These are phyloP conservation scores for Ophthalmolycus amberensis DNA, from an alignment of 2,113 vertebrate genomes.

Conservation along the genomic window DNA sequence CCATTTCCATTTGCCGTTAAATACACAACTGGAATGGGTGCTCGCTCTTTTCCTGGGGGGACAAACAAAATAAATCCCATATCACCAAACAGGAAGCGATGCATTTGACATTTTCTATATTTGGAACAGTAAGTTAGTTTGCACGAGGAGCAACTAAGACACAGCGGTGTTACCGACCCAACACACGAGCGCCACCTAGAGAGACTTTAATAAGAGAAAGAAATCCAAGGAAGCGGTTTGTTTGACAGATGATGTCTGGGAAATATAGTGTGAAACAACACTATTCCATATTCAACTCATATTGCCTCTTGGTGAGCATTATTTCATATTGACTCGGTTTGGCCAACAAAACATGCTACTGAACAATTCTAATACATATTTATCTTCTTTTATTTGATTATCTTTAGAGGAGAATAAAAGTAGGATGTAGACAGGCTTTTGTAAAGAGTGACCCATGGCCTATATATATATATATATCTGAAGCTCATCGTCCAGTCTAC, in stretches of 20 bases:
- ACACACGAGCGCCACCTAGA: conserved; percentile 11
- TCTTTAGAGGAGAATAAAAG: background rate
- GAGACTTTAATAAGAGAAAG: background rate
- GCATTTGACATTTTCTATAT: conserved; percentile 22
- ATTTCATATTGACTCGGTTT: background rate
- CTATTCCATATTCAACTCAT: too few relatives aligned
- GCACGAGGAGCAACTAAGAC: background rate
- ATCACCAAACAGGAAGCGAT: conserved; percentile 35
- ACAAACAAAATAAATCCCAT: background rate
- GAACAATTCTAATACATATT: background rate
- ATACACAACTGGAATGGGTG: background rate
- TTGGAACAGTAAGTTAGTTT: conserved; percentile 18
- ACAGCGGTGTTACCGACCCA: background rate
- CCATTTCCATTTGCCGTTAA: background rate
- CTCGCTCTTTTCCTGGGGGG: background rate
- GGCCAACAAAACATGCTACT: background rate
- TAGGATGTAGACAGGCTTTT: background rate
- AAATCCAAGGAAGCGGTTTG: conserved; percentile 4
- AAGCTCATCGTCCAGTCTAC: conserved; percentile 64
- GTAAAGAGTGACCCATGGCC: background rate
- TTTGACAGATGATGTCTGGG: conserved; percentile 20
- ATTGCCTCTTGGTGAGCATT: background rate
- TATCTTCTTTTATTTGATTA: background rate
- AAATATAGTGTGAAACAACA: conserved; percentile 2
- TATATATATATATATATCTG: too few relatives aligned